phyloP scores from a whole-genome alignment of 2,113 vertebrate genomes.

The Montifringilla adamsi region DNA sequence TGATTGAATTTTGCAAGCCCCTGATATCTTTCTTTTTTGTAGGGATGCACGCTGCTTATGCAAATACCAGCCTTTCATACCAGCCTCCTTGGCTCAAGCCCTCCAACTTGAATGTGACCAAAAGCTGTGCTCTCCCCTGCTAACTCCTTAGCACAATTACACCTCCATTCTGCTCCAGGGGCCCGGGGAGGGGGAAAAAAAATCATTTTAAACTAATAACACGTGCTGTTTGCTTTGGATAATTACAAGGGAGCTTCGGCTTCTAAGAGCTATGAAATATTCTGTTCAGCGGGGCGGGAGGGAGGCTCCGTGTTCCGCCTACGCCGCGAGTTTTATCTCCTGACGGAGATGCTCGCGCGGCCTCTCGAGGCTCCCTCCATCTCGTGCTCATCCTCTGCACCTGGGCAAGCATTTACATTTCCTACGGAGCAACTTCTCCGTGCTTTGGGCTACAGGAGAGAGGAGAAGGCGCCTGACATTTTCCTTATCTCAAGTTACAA shows the following conservation, averaged over 20 bases:
- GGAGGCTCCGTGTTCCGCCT: constrained; percentile 40
- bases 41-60: constrained; percentile 85
- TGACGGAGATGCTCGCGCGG: neutral
- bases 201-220: constrained; percentile 71
- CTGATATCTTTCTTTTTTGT: constrained; percentile 80
- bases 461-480: constrained; percentile 52
- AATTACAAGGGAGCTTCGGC: constrained; percentile 65
- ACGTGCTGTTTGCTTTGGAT: constrained; percentile 72
- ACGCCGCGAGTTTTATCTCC: constrained; percentile 37
- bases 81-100: constrained; percentile 70
- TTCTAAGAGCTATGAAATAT: constrained; percentile 64
- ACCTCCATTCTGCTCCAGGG: constrained; percentile 68
- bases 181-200: constrained; percentile 28
- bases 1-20: constrained; percentile 64
- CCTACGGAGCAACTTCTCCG: neutral
- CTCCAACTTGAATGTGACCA: constrained; percentile 82
- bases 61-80: constrained; percentile 85
- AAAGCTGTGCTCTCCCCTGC: constrained; percentile 62
- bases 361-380: constrained; percentile 14
- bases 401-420: constrained; percentile 51
- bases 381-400: constrained; percentile 1
- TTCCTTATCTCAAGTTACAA: constrained; percentile 69
- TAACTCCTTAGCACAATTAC: constrained; percentile 68
- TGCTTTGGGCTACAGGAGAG: constrained; percentile 16
- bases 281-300: constrained; percentile 9